Percentiles rank a stretch among this genome's conserved stretches.
These are phyloP conservation scores for Zaprionus davidi DNA, from an alignment of 1,140 invertebrate species.

Conservation along the genomic window DNA sequence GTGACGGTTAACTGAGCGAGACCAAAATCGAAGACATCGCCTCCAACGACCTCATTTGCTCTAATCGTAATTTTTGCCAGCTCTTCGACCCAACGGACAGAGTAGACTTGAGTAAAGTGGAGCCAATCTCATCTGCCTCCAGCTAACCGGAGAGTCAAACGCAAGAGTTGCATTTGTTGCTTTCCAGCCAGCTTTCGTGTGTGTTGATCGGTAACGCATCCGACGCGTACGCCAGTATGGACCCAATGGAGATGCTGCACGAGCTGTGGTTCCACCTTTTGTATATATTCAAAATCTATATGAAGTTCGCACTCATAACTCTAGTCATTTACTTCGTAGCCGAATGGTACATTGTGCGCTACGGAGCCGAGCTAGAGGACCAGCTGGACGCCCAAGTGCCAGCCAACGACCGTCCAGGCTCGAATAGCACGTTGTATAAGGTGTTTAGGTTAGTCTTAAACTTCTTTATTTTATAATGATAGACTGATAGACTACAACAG, in stretches of 20 bases:
- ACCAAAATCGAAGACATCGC: conserved; percentile 21
- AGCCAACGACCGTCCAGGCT: conserved; percentile 47
- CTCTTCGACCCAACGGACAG: conserved; percentile 22
- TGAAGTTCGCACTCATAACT: conserved; percentile 73
- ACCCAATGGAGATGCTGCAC: conserved; percentile 59
- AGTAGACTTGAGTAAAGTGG: not conserved
- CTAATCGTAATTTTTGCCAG: conserved; percentile 61
- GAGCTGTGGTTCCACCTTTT: conserved; percentile 55
- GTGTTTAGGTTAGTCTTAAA: conserved; percentile 69
- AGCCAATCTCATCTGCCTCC: not conserved
- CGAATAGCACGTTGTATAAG: conserved; percentile 68
- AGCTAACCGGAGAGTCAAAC: not conserved
- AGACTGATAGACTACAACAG: not conserved
- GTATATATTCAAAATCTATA: conserved; percentile 74
- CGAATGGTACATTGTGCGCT: conserved; percentile 76
- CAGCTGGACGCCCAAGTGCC: conserved; percentile 62
- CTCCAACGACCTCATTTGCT: conserved; percentile 60
- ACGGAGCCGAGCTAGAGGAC: conserved; percentile 65
- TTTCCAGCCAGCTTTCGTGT: conserved; percentile 3
- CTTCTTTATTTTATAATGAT: conserved; percentile 62
- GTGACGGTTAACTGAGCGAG: conserved; percentile 18
- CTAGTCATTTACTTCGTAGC: conserved; percentile 68
- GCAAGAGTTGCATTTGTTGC: not conserved
- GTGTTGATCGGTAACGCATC: conserved; percentile 42
- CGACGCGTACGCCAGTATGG: conserved; percentile 57